These are phyloP conservation scores for Corythornis cristatus DNA, from an alignment of 2,113 vertebrate genomes.

Conservation along the genomic window DNA sequence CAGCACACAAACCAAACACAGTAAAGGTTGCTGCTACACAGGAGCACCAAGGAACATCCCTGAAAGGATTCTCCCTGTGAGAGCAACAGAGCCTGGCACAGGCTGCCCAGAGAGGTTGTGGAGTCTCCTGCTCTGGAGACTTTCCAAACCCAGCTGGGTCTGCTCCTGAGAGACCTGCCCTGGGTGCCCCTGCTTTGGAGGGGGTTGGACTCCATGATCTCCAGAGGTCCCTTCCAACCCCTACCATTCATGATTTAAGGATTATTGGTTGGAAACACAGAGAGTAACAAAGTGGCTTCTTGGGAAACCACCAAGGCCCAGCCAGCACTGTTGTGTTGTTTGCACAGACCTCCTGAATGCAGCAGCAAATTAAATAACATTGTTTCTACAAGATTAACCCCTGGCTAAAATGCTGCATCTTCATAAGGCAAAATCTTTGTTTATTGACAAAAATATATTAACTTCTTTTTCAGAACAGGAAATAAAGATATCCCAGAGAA, in stretches of 20 bases:
- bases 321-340: not conserved
- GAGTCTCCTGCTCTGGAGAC: no score
- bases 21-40: not conserved
- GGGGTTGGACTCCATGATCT: no score
- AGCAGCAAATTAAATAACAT: conserved; percentile 53
- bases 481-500: conserved; percentile 52
- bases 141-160: no score
- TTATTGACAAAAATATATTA: conserved; percentile 64
- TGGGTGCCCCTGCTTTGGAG: no score
- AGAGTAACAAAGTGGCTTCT: not conserved
- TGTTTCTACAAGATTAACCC: conserved; percentile 40
- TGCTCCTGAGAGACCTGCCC: no score
- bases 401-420: conserved; percentile 30
- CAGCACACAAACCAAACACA: not conserved
- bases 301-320: conserved; percentile 16
- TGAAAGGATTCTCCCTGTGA: not conserved
- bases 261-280: not conserved
- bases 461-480: conserved; percentile 49
- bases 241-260: not conserved
- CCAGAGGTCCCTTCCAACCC: no score
- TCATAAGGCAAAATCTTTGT: conserved; percentile 50
- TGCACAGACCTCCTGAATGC: conserved; percentile 16
- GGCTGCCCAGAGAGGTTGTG: no score
- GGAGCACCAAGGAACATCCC: not conserved
- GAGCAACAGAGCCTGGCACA: no score